phyloP scores from a whole-genome alignment of 2,113 vertebrate genomes.

The Empidonax traillii region DNA sequence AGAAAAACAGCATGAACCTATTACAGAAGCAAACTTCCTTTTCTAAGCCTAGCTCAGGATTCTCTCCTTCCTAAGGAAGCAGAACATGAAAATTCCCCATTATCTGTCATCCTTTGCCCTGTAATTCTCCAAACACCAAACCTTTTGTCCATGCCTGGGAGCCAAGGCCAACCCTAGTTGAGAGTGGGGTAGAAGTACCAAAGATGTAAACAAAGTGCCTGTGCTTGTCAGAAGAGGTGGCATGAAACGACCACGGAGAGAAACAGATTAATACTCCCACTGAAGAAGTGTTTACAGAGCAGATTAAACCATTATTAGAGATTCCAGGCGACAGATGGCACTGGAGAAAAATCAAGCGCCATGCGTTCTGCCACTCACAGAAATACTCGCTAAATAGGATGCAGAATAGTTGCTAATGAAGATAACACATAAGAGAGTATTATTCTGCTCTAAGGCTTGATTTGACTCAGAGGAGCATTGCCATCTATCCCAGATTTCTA shows the following conservation, averaged over 20 bases:
- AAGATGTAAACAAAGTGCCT: background rate
- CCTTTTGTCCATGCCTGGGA: rapidly evolving
- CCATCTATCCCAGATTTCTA: background rate
- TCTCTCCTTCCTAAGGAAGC: background rate
- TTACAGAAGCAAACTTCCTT: background rate
- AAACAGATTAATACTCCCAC: background rate
- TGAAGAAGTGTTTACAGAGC: background rate
- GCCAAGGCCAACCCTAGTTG: background rate
- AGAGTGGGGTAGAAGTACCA: background rate
- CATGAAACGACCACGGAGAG: background rate
- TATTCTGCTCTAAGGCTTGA: conserved; percentile 20
- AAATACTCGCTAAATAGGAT: conserved; percentile 3
- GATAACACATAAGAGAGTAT: background rate
- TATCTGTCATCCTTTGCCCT: background rate
- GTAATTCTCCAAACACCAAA: background rate
- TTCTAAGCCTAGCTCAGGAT: background rate
- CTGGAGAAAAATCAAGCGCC: conserved; percentile 12
- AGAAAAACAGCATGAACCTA: background rate
- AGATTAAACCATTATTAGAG: conserved; percentile 32
- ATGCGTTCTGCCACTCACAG: conserved; percentile 11
- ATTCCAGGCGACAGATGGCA: conserved; percentile 25
- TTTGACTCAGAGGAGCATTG: conserved; percentile 12
- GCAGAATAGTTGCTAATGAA: conserved; percentile 29
- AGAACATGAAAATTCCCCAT: background rate
- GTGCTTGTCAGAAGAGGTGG: background rate